A percentile compares a stretch with the other conserved stretches of the same genome.
Evolutionary conservation across 2,888 invertebrate genomes (phyloP).

Genomic region (Dryobotodes eremita): DNA sequence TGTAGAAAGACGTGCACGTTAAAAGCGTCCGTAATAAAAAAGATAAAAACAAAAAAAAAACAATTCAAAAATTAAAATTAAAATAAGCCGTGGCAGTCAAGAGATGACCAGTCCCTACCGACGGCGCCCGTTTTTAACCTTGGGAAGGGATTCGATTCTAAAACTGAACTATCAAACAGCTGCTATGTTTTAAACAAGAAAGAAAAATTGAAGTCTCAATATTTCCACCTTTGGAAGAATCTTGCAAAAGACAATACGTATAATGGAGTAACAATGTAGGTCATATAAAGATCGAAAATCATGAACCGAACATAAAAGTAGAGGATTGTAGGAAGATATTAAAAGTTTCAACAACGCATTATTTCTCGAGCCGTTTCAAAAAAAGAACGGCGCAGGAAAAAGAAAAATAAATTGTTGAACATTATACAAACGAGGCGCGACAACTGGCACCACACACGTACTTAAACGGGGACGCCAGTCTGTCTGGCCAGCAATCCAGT

Average conservation of each 20-base stretch:
- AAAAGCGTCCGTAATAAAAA: too few relatives aligned
- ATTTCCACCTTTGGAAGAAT: neutral
- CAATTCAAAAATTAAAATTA: too few relatives aligned
- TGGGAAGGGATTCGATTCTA: neutral
- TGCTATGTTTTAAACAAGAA: neutral
- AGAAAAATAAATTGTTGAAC: neutral
- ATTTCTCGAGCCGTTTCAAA: neutral
- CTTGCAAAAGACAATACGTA: neutral
- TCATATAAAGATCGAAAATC: neutral
- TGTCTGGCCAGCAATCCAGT: constrained; percentile 79
- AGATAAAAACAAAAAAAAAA: too few relatives aligned
- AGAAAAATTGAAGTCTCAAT: neutral
- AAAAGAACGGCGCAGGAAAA: neutral
- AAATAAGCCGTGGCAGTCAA: too few relatives aligned
- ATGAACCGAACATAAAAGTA: neutral
- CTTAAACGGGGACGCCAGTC: constrained; percentile 75
- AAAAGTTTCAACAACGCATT: neutral
- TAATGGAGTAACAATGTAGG: neutral
- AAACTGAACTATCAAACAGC: neutral
- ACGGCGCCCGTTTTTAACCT: neutral
- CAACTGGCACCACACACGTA: constrained; percentile 58
- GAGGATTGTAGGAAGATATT: neutral
- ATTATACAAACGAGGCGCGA: constrained; percentile 46
- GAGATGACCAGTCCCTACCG: too few relatives aligned
- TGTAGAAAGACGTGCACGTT: too few relatives aligned